Base-by-base conservation (phyloP, 1,140 invertebrate species). In the Drosophila hydei region DNA sequence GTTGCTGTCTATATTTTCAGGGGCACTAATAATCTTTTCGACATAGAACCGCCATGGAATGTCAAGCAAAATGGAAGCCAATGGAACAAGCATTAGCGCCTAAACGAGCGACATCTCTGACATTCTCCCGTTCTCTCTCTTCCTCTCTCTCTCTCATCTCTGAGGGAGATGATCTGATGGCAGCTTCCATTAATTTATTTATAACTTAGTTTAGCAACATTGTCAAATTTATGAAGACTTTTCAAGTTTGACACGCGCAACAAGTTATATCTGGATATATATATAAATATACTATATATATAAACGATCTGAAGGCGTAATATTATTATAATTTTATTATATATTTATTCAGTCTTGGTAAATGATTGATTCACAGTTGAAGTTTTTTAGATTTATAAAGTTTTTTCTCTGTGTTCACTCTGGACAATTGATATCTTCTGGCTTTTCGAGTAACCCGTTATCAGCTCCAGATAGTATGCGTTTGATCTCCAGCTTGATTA, bases 141-240 rank as follows among this genome's bases (percentile, higher is more conserved):
- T 7, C 23, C 11, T 2, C 14, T 54, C 36, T 45, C 23, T 36
- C 25, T 43, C 7, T 42, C 23, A 27, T 47, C 7, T 45, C 2
- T 18, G 40, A 23, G 16, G 8, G 42, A 33, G 45, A 9, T 7
- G 9, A 27, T 7, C 7, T 4, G 45, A n/a, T 36, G 25, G 16
- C 61, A 48, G 59, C 60, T 42, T 50, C 61, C 63, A 85, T 85
- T 77, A 74, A 77, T 68, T 68, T 85, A 80, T 87, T 85, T 75
- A 80, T 87, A 68, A 33, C 54, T 7, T 12, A 51, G 73, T 50
- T 30, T 42, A 52, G 50, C 54, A 55, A 70, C 18, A 40, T 65
- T 81, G 74, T 78, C 72, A 70, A 83, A 71, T 33, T 63, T 14
- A 21, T 62, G 36, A 51, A n/a, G 16, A 36, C 50, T 25, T 51